Percentiles rank a stretch among this genome's conserved stretches.
Evolutionary conservation across 2,888 invertebrate genomes (phyloP).

Genomic region (Amphipoea lucens): DNA sequence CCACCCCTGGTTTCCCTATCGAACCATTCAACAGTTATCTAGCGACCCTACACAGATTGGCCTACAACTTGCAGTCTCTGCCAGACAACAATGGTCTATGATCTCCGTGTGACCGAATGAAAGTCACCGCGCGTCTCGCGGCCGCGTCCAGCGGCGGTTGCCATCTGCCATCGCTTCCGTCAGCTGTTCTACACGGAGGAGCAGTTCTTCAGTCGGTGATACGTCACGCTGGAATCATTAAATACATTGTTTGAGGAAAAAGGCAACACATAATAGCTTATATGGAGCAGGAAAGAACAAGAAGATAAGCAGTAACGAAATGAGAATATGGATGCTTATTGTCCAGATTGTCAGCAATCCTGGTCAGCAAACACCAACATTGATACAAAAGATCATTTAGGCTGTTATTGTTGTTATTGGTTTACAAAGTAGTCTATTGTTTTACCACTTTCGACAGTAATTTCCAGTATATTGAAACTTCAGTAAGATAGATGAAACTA

Average conservation of each 20-base stretch:
- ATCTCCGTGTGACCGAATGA: background rate
- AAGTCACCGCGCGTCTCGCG: slow-evolving; percentile 41
- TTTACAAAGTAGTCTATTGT: too few relatives aligned
- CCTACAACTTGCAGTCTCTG: background rate
- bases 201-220: slow-evolving; percentile 71
- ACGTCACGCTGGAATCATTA: slow-evolving; percentile 50
- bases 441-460: too few relatives aligned
- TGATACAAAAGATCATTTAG: too few relatives aligned
- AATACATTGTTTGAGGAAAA: background rate
- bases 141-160: slow-evolving; percentile 74
- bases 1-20: background rate
- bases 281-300: background rate
- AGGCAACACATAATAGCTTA: background rate
- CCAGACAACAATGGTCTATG: background rate
- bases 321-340: too few relatives aligned
- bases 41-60: background rate
- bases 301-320: background rate
- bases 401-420: too few relatives aligned
- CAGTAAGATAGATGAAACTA: too few relatives aligned
- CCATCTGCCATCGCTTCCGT: slow-evolving; percentile 74
- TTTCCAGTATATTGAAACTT: too few relatives aligned
- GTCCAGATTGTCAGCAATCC: too few relatives aligned
- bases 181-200: slow-evolving; percentile 76
- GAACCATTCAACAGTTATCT: slow-evolving; percentile 8
- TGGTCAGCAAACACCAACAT: too few relatives aligned